Evolutionary conservation across 1,140 invertebrate species (phyloP), one percentile per base, ranked within the genome.

Genomic region (Meloidogyne exigua): DNA sequence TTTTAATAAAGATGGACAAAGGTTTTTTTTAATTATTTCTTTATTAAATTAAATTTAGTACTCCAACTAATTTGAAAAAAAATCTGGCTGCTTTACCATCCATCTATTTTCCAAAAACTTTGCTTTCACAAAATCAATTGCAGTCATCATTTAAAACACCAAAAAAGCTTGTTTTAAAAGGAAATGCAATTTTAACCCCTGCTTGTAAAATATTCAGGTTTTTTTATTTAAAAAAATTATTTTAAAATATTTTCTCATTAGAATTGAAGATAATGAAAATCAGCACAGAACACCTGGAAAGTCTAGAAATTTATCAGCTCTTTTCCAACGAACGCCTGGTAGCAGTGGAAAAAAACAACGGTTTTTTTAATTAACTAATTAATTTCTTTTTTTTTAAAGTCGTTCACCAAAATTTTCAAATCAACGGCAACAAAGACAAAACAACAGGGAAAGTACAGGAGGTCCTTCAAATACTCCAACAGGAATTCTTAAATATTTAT

Each of bases 401-500:
- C 3, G 18, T n/a, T 57, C 49, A 3, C 49, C 49, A 57, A 57
- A 57, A 57, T 57, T 57, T n/a, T 57, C 49, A 57, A 57, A n/a
- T 57, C 49, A 57, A n/a, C 15, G 49, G 21, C 3, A 7, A 15
- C 18, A n/a, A 49, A 49, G 18, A 57, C 49, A 57, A 57, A 57
- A 57, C 21, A 57, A 57, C 7, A n/a, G n/a, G 13, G 49, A 57
- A n/a, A 57, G 18, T 9, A 57, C n/a, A n/a, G n/a, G 2, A n/a
- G 7, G 7, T 57, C 1, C n/a, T 57, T 57, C 49, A 57, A 57
- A 57, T 57, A 39, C 49, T 57, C 49, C 49, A 57, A 57, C 2
- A n/a, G 49, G 49, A n/a, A 57, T 57, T 57, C 49, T 57, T n/a
- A 57, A 57, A 57, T 57, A 57, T 57, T 57, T 57, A 12, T 57